These are phyloP conservation scores for Laothoe populi DNA, from an alignment of 2,888 invertebrate genomes.

Conservation along the genomic window DNA sequence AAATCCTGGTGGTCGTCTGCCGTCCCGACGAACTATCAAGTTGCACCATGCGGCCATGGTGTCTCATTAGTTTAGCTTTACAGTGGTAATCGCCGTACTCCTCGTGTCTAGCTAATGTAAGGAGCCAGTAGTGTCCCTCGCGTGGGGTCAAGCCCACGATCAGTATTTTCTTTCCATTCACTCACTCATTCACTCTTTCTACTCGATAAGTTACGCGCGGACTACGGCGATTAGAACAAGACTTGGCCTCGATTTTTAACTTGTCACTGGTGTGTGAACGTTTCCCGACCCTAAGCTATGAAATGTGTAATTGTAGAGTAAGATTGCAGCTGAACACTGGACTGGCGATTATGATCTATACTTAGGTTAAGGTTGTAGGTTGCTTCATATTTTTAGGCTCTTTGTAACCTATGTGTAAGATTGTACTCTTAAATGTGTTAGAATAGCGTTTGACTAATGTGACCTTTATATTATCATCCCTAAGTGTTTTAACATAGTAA, in stretches of 20 bases:
- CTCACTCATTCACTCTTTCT: too few species aligned
- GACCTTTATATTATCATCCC: slow-evolving; percentile 49
- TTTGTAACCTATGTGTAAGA: slow-evolving; percentile 59
- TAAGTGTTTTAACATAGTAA: slow-evolving; percentile 56
- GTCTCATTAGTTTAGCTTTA: slow-evolving; percentile 68
- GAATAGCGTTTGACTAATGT: slow-evolving; percentile 59
- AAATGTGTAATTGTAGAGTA: slow-evolving; percentile 77
- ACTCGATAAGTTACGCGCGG: slow-evolving; percentile 33
- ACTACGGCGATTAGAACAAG: slow-evolving; percentile 60
- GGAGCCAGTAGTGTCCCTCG: slow-evolving; percentile 9
- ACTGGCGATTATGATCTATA: slow-evolving; percentile 31
- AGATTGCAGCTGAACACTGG: slow-evolving; percentile 20
- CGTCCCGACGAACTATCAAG: slow-evolving; percentile 62
- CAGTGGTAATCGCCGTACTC: slow-evolving; percentile 63
- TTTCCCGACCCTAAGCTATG: slow-evolving; percentile 75
- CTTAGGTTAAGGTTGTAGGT: slow-evolving; percentile 59
- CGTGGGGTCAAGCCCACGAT: background rate
- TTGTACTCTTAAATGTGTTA: slow-evolving; percentile 58
- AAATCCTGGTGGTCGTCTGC: slow-evolving; percentile 43
- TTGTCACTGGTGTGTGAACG: slow-evolving; percentile 51
- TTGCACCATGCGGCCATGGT: slow-evolving; percentile 84
- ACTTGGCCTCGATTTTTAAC: slow-evolving; percentile 82
- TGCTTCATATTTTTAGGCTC: slow-evolving; percentile 53
- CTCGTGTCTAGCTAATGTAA: slow-evolving; percentile 37
- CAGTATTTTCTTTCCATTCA: slow-evolving; percentile 1